Evolutionary conservation across 1,140 invertebrate species (phyloP).

Genomic region (Drosophila watanabei): DNA sequence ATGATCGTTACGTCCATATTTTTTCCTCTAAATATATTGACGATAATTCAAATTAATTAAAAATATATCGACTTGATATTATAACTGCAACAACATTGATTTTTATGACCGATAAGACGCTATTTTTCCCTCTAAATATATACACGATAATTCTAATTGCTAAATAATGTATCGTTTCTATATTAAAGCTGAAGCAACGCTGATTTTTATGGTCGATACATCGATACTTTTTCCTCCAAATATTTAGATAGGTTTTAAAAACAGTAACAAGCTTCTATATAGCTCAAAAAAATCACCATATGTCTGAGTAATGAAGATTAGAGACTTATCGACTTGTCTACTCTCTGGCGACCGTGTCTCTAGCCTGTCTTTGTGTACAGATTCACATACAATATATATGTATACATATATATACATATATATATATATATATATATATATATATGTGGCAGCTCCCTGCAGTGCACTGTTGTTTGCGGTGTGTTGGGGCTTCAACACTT

Average conservation of each 20-base stretch:
- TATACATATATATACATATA: neutral
- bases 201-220: neutral
- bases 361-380: neutral
- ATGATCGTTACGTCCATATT: too few relatives aligned
- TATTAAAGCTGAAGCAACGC: neutral
- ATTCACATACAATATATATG: too few relatives aligned
- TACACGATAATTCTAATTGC: too few relatives aligned
- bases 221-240: neutral
- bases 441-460: neutral
- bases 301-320: slow-evolving; percentile 24
- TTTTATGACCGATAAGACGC: too few relatives aligned
- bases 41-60: too few relatives aligned
- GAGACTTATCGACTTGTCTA: neutral
- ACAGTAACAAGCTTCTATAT: neutral
- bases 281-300: neutral
- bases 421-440: neutral
- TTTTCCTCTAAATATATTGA: too few relatives aligned
- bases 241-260: neutral
- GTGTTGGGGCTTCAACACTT: slow-evolving; percentile 35
- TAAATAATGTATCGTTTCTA: neutral
- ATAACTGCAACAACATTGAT: too few relatives aligned
- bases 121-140: too few relatives aligned
- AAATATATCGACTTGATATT: too few relatives aligned
- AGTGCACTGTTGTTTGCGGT: slow-evolving; percentile 16
- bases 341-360: neutral